Evolutionary conservation across 2,113 vertebrate genomes (phyloP), one percentile per base, ranked within the genome.

Genomic region (Pantherophis guttatus): DNA sequence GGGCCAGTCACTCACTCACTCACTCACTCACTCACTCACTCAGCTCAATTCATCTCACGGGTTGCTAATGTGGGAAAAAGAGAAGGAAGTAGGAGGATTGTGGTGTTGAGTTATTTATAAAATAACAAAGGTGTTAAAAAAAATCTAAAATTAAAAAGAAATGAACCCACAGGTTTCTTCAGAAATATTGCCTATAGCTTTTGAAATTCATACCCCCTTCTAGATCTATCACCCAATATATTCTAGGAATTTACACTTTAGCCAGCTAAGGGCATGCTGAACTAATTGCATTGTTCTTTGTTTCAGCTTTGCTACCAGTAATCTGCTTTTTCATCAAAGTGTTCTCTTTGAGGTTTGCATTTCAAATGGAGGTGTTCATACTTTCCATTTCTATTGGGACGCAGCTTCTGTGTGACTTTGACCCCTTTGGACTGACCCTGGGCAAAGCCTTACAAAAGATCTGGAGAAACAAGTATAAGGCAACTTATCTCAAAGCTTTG

Each of bases 341-440:
- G 26, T 11, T n/a, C 29, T 29, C 86, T 33, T 62, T 50, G 10
- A 33, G 24, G 50, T 62, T 86, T 91, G 26, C 26, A 59, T 91
- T 59, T n/a, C n/a, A 52, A 26, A 58, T 11, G 48, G 26, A 87
- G 26, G 55, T 21, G 11, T 59, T 59, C 23, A 39, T 33, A 44
- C 48, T 87, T 19, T 62, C 11, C 48, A 21, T 13, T 10, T 92
- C 53, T 13, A 44, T n/a, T 86, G 48, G 24, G 91, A 50, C 15
- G 57, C 23, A 57, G 44, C 0, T 1, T 2, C 0, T 8, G 33
- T 12, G 8, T 23, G 26, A 53, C 65, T 13, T 88, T 26, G 21
- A 21, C 59, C 89, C 5, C n/a, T 19, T 92, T 6, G 1, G n/a
- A 7, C 59, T 89, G 91, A 26, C 17, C 52, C 8, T 8, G 39